Evolutionary conservation across 2,113 vertebrate genomes (phyloP).

Genomic region (Monarcha castaneiventris): DNA sequence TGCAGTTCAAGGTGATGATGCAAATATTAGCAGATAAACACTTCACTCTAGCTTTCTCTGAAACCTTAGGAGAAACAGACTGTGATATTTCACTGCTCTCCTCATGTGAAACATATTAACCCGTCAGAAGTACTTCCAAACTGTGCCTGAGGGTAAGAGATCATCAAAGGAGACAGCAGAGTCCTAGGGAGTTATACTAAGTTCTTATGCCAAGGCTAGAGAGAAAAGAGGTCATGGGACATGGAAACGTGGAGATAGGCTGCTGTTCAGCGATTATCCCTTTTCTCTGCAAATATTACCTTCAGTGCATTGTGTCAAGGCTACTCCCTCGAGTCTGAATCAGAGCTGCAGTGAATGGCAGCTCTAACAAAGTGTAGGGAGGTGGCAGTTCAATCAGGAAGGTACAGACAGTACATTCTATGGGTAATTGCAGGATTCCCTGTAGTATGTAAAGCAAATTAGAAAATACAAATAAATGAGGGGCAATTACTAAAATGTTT

Average conservation of each 20-base stretch:
- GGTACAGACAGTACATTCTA: conserved; percentile 49
- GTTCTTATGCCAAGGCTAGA: conserved; percentile 34
- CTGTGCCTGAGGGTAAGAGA: not conserved
- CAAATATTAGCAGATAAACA: conserved; percentile 10
- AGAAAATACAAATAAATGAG: conserved; percentile 61
- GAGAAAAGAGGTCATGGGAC: conserved; percentile 51
- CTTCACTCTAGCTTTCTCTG: not conserved
- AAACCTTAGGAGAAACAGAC: not conserved
- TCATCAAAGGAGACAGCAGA: not conserved
- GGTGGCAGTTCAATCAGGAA: conserved; percentile 59
- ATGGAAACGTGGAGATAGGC: not conserved
- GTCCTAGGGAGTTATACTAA: conserved; percentile 7
- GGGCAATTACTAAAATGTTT: conserved; percentile 52
- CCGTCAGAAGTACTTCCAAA: conserved; percentile 25
- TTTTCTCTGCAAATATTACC: conserved; percentile 61
- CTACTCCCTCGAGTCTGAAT: conserved; percentile 60
- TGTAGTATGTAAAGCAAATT: conserved; percentile 55
- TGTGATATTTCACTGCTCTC: not conserved
- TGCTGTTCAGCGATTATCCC: conserved; percentile 43
- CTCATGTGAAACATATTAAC: not conserved
- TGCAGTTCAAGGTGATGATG: not conserved
- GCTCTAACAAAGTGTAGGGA: conserved; percentile 56
- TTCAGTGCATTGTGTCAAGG: conserved; percentile 61
- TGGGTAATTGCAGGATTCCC: conserved; percentile 61
- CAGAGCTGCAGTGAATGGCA: conserved; percentile 56